Evolutionary conservation across 2,888 invertebrate genomes (phyloP).

Genomic region (Mesorhabditis sp.): DNA sequence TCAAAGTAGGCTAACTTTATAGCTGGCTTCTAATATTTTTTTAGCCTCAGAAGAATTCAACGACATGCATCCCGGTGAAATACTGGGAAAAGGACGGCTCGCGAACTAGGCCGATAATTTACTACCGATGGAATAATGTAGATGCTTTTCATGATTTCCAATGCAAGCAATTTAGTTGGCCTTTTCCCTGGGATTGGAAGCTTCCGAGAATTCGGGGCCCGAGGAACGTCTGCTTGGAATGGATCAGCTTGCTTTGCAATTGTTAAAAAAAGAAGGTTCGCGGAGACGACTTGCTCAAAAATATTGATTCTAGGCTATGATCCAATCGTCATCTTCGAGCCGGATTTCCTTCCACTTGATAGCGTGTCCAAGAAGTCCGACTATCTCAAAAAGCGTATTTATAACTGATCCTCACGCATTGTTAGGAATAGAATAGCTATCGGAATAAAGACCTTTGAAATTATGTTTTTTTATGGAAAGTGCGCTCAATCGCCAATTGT

Average conservation of each 20-base stretch:
- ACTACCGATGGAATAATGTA: neutral
- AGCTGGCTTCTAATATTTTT: neutral
- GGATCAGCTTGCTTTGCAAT: constrained; percentile 18
- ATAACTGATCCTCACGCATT: too few relatives aligned
- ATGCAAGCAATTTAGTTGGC: too few relatives aligned
- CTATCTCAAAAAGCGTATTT: too few relatives aligned
- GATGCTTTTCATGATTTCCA: neutral
- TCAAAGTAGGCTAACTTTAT: neutral
- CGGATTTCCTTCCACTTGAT: constrained; percentile 10
- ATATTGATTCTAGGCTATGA: constrained; percentile 7
- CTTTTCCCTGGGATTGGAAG: too few relatives aligned
- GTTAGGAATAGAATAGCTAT: too few relatives aligned
- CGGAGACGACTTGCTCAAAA: too few relatives aligned
- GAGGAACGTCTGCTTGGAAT: constrained; percentile 12
- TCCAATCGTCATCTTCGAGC: constrained; percentile 19
- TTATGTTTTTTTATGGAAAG: too few relatives aligned
- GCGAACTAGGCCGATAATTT: neutral
- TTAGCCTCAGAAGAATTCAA: neutral
- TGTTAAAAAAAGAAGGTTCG: constrained; percentile 14
- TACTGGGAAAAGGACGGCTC: neutral
- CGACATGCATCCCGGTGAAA: neutral
- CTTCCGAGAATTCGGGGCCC: neutral
- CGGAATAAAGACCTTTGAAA: too few relatives aligned
- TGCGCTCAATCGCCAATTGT: too few relatives aligned
- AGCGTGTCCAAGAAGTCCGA: too few relatives aligned